Evolutionary conservation across 2,888 invertebrate species (phyloP).

Genomic region (Ochlodes sylvanus): DNA sequence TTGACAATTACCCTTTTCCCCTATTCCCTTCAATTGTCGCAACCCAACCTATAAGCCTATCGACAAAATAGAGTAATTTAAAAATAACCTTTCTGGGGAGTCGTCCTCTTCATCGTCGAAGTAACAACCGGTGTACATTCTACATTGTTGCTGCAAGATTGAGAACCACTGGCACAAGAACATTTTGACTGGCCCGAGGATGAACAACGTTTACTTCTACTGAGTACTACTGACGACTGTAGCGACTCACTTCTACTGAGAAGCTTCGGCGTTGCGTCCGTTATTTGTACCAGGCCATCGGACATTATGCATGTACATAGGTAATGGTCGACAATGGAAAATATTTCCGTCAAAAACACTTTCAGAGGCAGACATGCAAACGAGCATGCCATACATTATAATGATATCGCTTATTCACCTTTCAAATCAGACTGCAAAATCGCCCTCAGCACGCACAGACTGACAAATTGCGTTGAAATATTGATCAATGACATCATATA

Average conservation of each 20-base stretch:
- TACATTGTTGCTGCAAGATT: conserved; percentile 2
- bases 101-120: conserved; percentile 15
- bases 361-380: conserved; percentile 15
- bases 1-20: no score
- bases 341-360: conserved; percentile 10
- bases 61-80: background rate
- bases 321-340: conserved; percentile 7
- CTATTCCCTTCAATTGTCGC: no score
- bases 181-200: conserved; percentile 6
- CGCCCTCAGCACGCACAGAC: background rate
- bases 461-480: background rate
- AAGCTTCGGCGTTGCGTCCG: background rate
- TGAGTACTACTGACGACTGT: no score
- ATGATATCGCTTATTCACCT: conserved; percentile 15
- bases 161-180: conserved; percentile 34
- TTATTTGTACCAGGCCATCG: background rate
- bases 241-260: conserved; percentile 5
- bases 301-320: conserved; percentile 32
- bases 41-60: no score
- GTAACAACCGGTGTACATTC: background rate
- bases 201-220: conserved; percentile 18
- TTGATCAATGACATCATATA: background rate
- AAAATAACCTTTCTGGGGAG: conserved; percentile 5
- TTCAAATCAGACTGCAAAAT: conserved; percentile 11
- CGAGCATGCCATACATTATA: conserved; percentile 25